A percentile compares a stretch with the other conserved stretches of the same genome.
Conservation (phyloP, 2,797 vertebrate genomes). For the Trichosurus vulpecula region DNA sequence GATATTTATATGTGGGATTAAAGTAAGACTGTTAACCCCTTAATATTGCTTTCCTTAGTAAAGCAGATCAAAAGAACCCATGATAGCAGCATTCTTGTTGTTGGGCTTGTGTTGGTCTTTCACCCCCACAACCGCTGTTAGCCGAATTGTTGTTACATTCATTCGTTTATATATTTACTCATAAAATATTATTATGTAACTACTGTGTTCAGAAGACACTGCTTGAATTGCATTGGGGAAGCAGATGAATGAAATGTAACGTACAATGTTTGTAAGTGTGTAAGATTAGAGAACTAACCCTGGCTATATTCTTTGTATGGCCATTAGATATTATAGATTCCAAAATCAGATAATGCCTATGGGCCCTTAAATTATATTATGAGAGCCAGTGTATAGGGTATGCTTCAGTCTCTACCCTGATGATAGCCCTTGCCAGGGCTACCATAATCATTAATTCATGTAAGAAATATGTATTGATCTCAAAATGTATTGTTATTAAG, state of each 20-base stretch:
- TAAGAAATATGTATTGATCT: not conserved
- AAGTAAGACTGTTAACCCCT: too few species aligned
- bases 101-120: too few species aligned
- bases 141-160: too few species aligned
- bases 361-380: not conserved
- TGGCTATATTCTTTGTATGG: slow-evolving; percentile 33
- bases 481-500: not conserved
- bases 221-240: slow-evolving; percentile 45
- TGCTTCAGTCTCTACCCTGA: not conserved
- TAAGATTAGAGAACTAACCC: slow-evolving; percentile 28
- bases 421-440: not conserved
- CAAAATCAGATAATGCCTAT: not conserved
- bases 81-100: too few species aligned
- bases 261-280: slow-evolving; percentile 5
- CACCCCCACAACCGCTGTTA: too few species aligned
- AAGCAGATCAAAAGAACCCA: too few species aligned
- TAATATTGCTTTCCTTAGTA: too few species aligned
- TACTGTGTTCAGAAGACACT: not conserved
- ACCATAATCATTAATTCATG: not conserved
- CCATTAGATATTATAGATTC: slow-evolving; percentile 54
- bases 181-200: not conserved
- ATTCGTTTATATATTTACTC: slow-evolving; percentile 28
- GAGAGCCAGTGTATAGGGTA: not conserved
- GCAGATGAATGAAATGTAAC: slow-evolving; percentile 10
- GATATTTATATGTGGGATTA: too few species aligned